These are phyloP conservation scores for Lucinisca nassula DNA, from an alignment of 2,888 invertebrate genomes.

Conservation along the genomic window DNA sequence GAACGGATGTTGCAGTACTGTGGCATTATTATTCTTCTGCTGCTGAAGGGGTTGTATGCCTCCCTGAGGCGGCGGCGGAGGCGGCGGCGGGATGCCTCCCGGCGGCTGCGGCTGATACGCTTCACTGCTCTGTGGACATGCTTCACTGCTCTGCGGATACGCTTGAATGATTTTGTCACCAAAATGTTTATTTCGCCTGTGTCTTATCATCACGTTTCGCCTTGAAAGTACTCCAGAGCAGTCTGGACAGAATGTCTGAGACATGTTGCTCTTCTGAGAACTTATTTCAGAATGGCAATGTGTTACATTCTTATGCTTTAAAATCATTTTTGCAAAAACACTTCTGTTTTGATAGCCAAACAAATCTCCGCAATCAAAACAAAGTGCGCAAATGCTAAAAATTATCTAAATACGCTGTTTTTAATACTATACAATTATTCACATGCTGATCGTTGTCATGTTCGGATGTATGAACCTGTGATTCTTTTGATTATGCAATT, in stretches of 20 bases:
- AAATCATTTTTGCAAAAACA: no score
- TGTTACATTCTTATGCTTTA: no score
- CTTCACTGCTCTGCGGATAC: neutral
- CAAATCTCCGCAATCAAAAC: no score
- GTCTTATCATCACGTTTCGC: neutral
- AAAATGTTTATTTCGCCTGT: neutral
- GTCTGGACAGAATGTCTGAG: neutral
- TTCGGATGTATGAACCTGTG: no score
- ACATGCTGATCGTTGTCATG: no score
- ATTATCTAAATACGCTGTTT: no score
- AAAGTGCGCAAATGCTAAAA: no score
- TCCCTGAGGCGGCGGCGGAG: neutral
- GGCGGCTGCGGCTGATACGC: neutral
- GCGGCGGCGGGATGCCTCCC: neutral
- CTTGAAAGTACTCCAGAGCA: neutral
- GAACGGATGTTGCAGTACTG: neutral
- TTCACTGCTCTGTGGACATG: no score
- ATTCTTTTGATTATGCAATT: no score
- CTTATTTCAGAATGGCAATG: neutral
- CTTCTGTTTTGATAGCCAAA: no score
- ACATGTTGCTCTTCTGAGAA: neutral
- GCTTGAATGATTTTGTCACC: neutral
- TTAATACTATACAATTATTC: no score
- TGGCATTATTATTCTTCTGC: neutral
- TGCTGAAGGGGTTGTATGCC: no score